Evolutionary conservation across 2,797 vertebrate genomes (phyloP).

Genomic region (Peromyscus eremicus): DNA sequence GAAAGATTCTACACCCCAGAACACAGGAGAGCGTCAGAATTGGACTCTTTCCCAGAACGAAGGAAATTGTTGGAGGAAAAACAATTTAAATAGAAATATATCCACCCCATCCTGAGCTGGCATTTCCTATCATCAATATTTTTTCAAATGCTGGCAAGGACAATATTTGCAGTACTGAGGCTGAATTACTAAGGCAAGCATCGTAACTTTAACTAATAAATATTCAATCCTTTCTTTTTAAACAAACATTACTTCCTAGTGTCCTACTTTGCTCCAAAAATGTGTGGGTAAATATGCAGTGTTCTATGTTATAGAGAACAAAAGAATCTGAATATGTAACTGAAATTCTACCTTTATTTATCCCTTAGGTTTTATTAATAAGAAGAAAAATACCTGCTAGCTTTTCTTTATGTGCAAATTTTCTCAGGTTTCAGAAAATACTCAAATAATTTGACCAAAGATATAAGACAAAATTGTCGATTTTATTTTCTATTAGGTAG

Average conservation of each 20-base stretch:
- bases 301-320: neutral
- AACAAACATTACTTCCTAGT: constrained; percentile 14
- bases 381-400: neutral
- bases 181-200: constrained; percentile 13
- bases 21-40: constrained; percentile 76
- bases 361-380: neutral
- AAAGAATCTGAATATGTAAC: constrained; percentile 3
- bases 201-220: constrained; percentile 44
- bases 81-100: constrained; percentile 78
- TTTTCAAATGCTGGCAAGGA: constrained; percentile 66
- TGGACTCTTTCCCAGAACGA: constrained; percentile 85
- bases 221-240: constrained; percentile 9
- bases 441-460: neutral
- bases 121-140: constrained; percentile 78
- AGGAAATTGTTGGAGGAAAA: constrained; percentile 79
- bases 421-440: constrained; percentile 24
- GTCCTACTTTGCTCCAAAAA: constrained; percentile 11
- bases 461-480: neutral
- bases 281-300: constrained; percentile 11
- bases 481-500: constrained; percentile 26
- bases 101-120: constrained; percentile 59
- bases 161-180: neutral
- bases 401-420: neutral
- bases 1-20: constrained; percentile 83
- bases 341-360: constrained; percentile 22